Evolutionary conservation across 2,113 vertebrate species (phyloP).

Genomic region (Caranx melampygus): DNA sequence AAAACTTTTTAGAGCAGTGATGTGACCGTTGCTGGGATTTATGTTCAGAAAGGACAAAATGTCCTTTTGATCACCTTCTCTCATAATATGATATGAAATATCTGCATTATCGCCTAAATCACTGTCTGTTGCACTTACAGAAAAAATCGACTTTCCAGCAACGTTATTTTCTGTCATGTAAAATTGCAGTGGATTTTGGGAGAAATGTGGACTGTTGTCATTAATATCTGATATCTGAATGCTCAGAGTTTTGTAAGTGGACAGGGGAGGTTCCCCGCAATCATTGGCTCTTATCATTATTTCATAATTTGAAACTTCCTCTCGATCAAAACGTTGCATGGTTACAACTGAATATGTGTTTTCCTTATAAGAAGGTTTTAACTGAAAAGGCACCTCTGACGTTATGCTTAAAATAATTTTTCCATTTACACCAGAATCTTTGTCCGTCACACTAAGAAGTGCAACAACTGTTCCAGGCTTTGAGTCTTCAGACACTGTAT

Average conservation of each 20-base stretch:
- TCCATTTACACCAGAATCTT: slow-evolving; percentile 62
- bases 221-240: slow-evolving; percentile 74
- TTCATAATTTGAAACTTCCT: slow-evolving; percentile 78
- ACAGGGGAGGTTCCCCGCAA: slow-evolving; percentile 64
- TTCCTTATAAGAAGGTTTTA: slow-evolving; percentile 69
- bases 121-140: slow-evolving; percentile 68
- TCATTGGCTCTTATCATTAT: slow-evolving; percentile 71
- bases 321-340: slow-evolving; percentile 63
- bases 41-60: slow-evolving; percentile 55
- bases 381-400: slow-evolving; percentile 63
- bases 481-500: too few species aligned
- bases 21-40: slow-evolving; percentile 67
- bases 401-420: slow-evolving; percentile 53
- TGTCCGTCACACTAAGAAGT: slow-evolving; percentile 59
- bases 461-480: slow-evolving; percentile 72
- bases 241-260: slow-evolving; percentile 51
- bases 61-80: slow-evolving; percentile 31
- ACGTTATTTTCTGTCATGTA: slow-evolving; percentile 76
- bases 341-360: slow-evolving; percentile 75
- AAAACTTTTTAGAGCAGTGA: slow-evolving; percentile 59
- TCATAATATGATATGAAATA: slow-evolving; percentile 59
- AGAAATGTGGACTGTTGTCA: slow-evolving; percentile 77
- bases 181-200: slow-evolving; percentile 44
- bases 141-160: slow-evolving; percentile 64
- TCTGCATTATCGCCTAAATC: slow-evolving; percentile 72